Evolutionary conservation across 2,888 invertebrate species (phyloP), one percentile per base, ranked within the genome.

Genomic region (Leptopilina myrica): DNA sequence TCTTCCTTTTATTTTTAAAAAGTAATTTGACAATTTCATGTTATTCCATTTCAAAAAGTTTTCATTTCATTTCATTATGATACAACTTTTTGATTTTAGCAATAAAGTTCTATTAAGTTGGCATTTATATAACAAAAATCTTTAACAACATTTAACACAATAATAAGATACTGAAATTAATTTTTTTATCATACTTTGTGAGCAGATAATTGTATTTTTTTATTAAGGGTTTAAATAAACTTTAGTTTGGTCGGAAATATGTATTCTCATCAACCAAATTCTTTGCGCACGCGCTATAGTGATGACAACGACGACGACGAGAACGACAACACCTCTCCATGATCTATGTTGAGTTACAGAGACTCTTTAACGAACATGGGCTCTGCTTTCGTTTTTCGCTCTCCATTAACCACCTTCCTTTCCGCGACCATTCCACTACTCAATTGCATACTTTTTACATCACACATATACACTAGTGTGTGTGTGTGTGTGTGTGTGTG

Each of bases 311-410:
- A 69, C 20, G 20, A 20, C 20, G 20, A 20, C 53, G 49, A 26
- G 62, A 20, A 62, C 62, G 62, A 62, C 62, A 62, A 62, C 62
- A 62, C 62, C 62, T 62, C 64, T 64, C 20, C 40, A 53, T 53
- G 12, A 69, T 53, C 69, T 69, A 53, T 20, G 64, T 26, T 12
- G 64, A 64, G 64, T 26, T 59, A 59, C 15, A 64, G 26, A 64
- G 64, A 20, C 40, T 40, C 64, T 49, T 69, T 69, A 69, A 69
- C 69, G 69, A 69, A 53, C 14, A 49, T 53, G 7, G 69, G 26
- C 53, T 69, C 33, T 49, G 69, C 53, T 69, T 69, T 69, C 69
- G 69, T 69, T 53, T 69, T 69, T 53, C 53, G 53, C 53, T 69
- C 69, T 69, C 53, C 69, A 53, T 69, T 69, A 69, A 69, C 69